Percentiles rank a stretch among this genome's conserved stretches.
Conservation (phyloP, 2,888 invertebrate genomes). For the Pristionchus entomophagus region DNA sequence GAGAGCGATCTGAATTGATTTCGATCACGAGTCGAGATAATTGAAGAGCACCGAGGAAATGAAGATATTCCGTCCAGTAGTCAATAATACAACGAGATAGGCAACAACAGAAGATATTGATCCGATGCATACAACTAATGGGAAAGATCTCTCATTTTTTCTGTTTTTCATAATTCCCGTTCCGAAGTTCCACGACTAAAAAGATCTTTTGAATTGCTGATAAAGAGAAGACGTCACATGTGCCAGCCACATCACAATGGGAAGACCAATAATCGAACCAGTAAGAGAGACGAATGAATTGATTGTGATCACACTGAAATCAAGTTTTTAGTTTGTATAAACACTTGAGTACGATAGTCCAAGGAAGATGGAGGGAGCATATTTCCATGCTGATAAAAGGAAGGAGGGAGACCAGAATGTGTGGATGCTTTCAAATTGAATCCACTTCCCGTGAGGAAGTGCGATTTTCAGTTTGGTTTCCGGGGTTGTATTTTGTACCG, state of each 20-base stretch:
- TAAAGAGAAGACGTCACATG: neutral
- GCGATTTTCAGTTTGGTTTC: too few relatives aligned
- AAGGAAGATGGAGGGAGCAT: neutral
- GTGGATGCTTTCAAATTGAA: neutral
- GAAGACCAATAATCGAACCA: slow-evolving; percentile 13
- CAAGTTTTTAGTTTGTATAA: too few relatives aligned
- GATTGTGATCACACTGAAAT: neutral
- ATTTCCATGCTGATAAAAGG: neutral
- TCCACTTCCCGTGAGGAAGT: too few relatives aligned
- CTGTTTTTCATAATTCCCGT: neutral
- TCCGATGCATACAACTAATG: neutral
- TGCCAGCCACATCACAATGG: neutral
- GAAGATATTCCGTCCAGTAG: neutral
- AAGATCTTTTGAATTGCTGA: neutral
- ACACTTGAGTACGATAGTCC: neutral
- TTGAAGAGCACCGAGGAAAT: neutral
- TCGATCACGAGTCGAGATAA: too few relatives aligned
- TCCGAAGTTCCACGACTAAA: slow-evolving; percentile 1
- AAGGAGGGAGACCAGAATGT: slow-evolving; percentile 9
- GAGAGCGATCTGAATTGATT: neutral
- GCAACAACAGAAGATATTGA: neutral
- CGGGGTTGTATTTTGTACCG: too few relatives aligned
- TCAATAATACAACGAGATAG: neutral
- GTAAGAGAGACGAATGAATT: neutral
- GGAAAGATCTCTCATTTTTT: neutral